A percentile compares a stretch with the other conserved stretches of the same genome.
Conservation (phyloP, 92 coral and sea anemone genomes). For the Parazoanthus darwini region DNA sequence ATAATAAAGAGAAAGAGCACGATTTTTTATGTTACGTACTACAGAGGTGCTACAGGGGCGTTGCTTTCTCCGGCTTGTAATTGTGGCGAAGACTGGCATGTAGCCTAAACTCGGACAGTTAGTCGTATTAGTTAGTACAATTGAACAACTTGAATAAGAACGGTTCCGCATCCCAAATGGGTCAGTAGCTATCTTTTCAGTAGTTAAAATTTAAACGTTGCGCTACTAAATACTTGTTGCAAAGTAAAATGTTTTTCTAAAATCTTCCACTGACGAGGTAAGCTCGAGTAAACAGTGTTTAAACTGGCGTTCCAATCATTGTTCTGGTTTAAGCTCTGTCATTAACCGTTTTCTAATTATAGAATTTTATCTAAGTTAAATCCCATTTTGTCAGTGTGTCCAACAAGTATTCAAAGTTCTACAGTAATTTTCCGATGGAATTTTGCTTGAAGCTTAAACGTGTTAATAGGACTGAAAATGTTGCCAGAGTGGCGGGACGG, state of each 20-base stretch:
- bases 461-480: slow-evolving; percentile 46
- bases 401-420: slow-evolving; percentile 51
- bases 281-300: background rate
- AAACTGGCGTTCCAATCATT: slow-evolving; percentile 5
- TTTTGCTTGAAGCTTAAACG: slow-evolving; percentile 45
- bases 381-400: slow-evolving; percentile 47
- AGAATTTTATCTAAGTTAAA: slow-evolving; percentile 17
- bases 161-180: background rate
- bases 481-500: slow-evolving; percentile 6
- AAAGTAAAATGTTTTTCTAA: background rate
- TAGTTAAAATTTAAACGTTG: background rate
- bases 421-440: slow-evolving; percentile 59
- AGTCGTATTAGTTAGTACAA: background rate
- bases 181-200: background rate
- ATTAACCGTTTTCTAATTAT: slow-evolving; percentile 12
- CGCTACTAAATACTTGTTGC: background rate
- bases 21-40: background rate
- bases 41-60: background rate
- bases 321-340: slow-evolving; percentile 12
- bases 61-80: background rate
- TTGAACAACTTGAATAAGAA: background rate
- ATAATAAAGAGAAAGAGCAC: background rate
- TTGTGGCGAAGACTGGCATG: background rate
- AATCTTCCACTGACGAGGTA: background rate
- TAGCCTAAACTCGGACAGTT: background rate